phyloP scores from a whole-genome alignment of 2,888 invertebrate genomes.

The Cantharis nigra region DNA sequence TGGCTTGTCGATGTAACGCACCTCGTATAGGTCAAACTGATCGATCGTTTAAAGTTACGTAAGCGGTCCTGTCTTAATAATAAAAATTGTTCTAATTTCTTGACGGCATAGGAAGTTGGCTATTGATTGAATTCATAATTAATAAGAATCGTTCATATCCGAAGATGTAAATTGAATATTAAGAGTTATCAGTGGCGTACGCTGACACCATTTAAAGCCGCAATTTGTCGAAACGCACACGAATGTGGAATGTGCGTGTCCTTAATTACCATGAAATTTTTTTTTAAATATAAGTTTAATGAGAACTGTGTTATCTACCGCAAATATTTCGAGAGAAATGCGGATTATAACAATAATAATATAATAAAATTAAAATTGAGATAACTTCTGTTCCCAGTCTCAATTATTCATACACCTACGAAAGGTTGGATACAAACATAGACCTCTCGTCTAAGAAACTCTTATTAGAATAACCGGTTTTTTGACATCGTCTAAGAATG shows the following conservation, averaged over 20 bases:
- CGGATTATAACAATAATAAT: neutral
- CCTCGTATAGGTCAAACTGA: neutral
- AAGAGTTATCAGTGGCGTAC: neutral
- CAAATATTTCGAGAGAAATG: neutral
- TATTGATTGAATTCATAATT: neutral
- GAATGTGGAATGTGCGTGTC: neutral
- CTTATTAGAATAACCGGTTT: neutral
- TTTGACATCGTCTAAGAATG: neutral
- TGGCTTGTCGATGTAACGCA: neutral
- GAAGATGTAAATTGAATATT: neutral
- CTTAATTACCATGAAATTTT: neutral
- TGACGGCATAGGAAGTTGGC: neutral
- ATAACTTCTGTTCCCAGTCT: neutral
- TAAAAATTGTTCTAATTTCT: neutral
- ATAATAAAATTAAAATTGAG: neutral
- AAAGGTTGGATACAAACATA: neutral
- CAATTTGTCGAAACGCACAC: neutral
- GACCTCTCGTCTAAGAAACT: neutral
- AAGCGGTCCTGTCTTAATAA: neutral
- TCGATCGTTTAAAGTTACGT: neutral
- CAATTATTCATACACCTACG: neutral
- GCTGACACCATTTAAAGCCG: neutral
- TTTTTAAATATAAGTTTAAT: neutral
- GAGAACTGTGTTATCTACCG: neutral
- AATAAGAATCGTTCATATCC: neutral